Evolutionary conservation across 2,888 invertebrate genomes (phyloP).

Genomic region (Microctonus aethiopoides): DNA sequence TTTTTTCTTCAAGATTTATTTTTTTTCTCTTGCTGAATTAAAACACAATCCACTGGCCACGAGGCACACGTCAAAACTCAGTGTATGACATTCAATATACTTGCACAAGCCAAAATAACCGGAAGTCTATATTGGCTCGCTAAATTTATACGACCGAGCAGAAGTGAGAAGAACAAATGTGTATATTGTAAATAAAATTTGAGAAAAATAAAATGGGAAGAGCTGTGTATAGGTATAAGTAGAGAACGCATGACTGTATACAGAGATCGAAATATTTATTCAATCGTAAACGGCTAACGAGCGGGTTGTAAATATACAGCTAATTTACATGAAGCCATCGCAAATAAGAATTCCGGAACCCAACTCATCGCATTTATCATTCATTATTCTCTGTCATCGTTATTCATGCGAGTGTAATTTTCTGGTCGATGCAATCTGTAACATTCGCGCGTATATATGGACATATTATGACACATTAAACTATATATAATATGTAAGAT

Average conservation of each 20-base stretch:
- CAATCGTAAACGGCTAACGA: slow-evolving; percentile 21
- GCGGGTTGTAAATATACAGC: slow-evolving; percentile 6
- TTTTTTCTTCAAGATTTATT: too few species aligned
- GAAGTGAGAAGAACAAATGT: neutral
- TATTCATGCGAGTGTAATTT: slow-evolving; percentile 30
- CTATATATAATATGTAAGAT: neutral
- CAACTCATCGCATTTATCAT: slow-evolving; percentile 17
- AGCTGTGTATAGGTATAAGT: neutral
- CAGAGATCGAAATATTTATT: neutral
- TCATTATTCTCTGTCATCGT: slow-evolving; percentile 32
- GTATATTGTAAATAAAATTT: too few species aligned
- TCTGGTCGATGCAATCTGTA: slow-evolving; percentile 19
- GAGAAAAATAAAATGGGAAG: neutral
- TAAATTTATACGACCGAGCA: neutral
- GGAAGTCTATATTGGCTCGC: neutral
- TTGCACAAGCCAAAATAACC: neutral
- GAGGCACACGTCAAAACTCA: neutral
- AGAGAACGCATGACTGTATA: neutral
- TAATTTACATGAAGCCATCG: slow-evolving; percentile 11
- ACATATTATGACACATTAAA: slow-evolving; percentile 11
- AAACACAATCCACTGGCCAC: neutral
- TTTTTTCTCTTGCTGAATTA: neutral
- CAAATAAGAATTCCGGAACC: neutral
- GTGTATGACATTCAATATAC: slow-evolving; percentile 1
- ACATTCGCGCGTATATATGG: neutral